Conservation (phyloP, 2,888 invertebrate genomes). For the Strigamia crassipes region DNA sequence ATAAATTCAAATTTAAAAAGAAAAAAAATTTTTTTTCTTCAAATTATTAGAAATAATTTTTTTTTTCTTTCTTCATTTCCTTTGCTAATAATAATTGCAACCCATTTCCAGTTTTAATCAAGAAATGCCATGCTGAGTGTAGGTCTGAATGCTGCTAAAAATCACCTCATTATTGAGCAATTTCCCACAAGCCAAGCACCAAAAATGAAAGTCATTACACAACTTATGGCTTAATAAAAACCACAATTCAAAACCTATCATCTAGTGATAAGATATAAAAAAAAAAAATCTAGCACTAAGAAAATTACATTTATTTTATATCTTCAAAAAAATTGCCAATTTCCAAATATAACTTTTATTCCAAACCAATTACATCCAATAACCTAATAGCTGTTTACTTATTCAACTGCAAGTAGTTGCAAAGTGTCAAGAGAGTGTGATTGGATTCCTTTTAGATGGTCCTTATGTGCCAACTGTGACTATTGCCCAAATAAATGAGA, state of each 20-base stretch:
- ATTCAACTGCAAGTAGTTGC: background rate
- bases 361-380: no score
- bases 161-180: constrained; percentile 34
- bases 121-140: constrained; percentile 37
- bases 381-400: no score
- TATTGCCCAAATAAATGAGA: constrained; percentile 21
- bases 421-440: background rate
- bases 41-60: background rate
- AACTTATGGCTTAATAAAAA: constrained; percentile 31
- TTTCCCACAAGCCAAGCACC: constrained; percentile 34
- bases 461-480: background rate
- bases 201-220: constrained; percentile 32
- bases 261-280: constrained; percentile 11
- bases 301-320: constrained; percentile 19
- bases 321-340: background rate
- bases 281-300: background rate
- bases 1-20: background rate
- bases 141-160: constrained; percentile 12
- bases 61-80: background rate
- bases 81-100: constrained; percentile 15
- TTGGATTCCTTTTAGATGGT: background rate
- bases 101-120: constrained; percentile 34
- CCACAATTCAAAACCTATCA: constrained; percentile 34
- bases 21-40: no score
- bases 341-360: background rate